Conservation (phyloP, 1,140 invertebrate species). For the silkworm (Bombyx mori) region DNA sequence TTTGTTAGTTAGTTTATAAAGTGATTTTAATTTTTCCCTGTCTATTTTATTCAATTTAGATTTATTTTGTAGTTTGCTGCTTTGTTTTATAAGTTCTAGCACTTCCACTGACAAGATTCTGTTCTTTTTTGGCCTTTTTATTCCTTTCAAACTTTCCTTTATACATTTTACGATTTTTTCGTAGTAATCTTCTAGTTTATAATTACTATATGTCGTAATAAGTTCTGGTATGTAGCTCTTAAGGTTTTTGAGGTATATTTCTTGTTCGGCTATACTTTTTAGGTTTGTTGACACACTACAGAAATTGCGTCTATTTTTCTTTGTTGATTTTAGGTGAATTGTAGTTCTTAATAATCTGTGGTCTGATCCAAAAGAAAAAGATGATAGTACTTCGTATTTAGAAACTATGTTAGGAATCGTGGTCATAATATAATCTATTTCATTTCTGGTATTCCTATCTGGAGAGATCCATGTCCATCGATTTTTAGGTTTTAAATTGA, state of each 20-base stretch:
- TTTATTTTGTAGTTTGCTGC: constrained; percentile 26
- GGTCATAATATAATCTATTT: constrained; percentile 36
- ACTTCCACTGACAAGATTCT: constrained; percentile 21
- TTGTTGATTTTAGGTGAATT: constrained; percentile 7
- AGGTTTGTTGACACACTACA: too few relatives aligned
- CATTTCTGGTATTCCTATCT: constrained; percentile 29
- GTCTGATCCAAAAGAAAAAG: constrained; percentile 21
- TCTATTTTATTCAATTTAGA: constrained; percentile 17
- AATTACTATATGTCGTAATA: constrained; percentile 10
- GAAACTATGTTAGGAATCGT: constrained; percentile 18
- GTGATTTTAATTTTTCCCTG: constrained; percentile 17
- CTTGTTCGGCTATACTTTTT: too few relatives aligned
- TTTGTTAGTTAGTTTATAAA: constrained; percentile 28
- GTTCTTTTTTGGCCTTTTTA: constrained; percentile 14
- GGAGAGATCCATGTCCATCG: constrained; percentile 35
- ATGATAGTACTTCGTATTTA: constrained; percentile 23
- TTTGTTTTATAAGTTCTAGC: constrained; percentile 25
- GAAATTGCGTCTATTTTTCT: too few relatives aligned
- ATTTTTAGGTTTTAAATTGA: constrained; percentile 26
- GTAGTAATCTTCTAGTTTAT: constrained; percentile 20
- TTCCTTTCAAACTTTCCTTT: constrained; percentile 18
- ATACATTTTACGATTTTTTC: constrained; percentile 19
- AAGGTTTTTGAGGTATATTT: too few relatives aligned
- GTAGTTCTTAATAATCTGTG: constrained; percentile 27
- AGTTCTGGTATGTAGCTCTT: neutral